Conservation (phyloP, 2,113 vertebrate species). For the Madoqua kirkii region DNA sequence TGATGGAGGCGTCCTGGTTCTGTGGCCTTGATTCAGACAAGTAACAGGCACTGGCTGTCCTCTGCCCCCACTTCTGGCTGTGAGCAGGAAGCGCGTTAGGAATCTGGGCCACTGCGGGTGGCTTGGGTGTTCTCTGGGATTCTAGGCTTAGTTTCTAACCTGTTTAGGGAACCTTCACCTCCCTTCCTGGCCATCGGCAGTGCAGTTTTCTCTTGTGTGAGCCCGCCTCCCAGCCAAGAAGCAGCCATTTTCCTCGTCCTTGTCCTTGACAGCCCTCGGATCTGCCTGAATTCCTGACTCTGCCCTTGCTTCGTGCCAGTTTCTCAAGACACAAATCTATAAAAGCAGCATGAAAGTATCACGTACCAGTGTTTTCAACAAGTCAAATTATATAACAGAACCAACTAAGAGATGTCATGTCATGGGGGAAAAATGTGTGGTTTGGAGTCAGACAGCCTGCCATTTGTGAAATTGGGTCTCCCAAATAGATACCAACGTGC, state of each 20-base stretch:
- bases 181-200: not conserved
- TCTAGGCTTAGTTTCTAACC: not conserved
- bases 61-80: not conserved
- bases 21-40: not conserved
- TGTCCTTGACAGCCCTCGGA: not conserved
- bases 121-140: not conserved
- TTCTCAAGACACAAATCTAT: slow-evolving; percentile 16
- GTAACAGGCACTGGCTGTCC: fast-evolving
- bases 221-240: not conserved
- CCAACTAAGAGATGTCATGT: not conserved
- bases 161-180: not conserved
- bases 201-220: not conserved
- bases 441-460: not conserved
- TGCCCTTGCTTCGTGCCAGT: not conserved
- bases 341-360: not conserved
- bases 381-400: not conserved
- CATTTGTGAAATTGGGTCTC: not conserved
- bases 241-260: not conserved
- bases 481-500: not conserved
- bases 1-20: not conserved
- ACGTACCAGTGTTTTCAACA: not conserved
- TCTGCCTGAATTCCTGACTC: not conserved
- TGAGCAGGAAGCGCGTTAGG: not conserved
- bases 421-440: not conserved
- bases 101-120: not conserved